phyloP scores from a whole-genome alignment of 1,140 invertebrate genomes.

The Nixonia krombeini region DNA sequence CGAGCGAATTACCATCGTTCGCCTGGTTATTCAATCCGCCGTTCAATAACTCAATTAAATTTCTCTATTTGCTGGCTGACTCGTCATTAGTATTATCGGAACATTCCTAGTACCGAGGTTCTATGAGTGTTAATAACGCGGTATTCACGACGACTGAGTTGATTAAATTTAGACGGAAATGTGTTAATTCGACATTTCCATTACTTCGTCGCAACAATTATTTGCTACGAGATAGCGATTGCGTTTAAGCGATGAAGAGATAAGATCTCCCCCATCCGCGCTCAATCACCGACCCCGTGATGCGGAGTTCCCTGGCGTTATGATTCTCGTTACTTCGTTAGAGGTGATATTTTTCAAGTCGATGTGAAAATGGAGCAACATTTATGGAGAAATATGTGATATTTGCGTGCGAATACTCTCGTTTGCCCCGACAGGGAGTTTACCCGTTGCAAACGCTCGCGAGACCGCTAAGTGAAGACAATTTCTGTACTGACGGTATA shows the following conservation, averaged over 20 bases:
- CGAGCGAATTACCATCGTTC: no score
- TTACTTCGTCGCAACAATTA: constrained; percentile 5
- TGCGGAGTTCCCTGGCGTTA: background rate
- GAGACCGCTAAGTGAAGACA: constrained; percentile 8
- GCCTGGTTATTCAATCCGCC: no score
- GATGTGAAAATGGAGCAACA: constrained; percentile 17
- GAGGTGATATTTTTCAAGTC: constrained; percentile 8
- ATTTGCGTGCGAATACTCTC: constrained; percentile 31
- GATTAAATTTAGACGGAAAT: constrained; percentile 36
- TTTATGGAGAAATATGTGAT: constrained; percentile 37
- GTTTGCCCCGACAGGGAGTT: constrained; percentile 34
- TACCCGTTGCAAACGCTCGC: constrained; percentile 24
- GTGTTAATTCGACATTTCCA: constrained; percentile 19
- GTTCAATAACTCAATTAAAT: no score
- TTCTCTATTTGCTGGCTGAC: no score
- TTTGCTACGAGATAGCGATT: constrained; percentile 26
- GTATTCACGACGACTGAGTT: constrained; percentile 39
- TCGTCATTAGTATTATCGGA: no score
- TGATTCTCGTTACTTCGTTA: background rate
- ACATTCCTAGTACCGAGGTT: no score
- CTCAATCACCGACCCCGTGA: constrained; percentile 16
- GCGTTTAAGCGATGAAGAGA: constrained; percentile 20
- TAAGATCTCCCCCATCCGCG: constrained; percentile 37
- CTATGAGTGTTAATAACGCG: constrained; percentile 39
- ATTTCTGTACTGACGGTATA: constrained; percentile 10